phyloP scores from a whole-genome alignment of 2,113 vertebrate species.

The Myodes glareolus region DNA sequence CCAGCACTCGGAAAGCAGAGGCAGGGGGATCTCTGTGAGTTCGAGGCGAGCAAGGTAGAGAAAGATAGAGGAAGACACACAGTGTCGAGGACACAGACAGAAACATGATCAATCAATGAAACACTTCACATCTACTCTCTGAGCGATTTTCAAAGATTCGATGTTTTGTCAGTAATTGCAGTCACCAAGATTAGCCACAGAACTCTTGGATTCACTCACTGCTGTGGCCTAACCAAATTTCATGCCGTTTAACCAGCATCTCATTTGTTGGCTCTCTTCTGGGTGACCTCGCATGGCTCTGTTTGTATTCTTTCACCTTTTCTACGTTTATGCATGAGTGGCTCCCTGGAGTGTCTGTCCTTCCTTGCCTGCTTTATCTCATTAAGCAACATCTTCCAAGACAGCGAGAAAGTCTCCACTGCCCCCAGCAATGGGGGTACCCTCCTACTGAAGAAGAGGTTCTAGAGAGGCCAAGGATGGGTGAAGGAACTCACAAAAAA shows the following conservation, averaged over 20 bases:
- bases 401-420: not conserved
- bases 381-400: not conserved
- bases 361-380: not conserved
- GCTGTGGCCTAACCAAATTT: not conserved
- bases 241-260: not conserved
- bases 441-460: not conserved
- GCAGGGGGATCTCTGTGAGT: too few relatives aligned
- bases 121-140: not conserved
- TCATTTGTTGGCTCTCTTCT: too few relatives aligned
- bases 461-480: not conserved
- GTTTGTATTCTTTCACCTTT: not conserved
- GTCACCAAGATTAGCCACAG: not conserved
- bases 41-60: too few relatives aligned
- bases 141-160: not conserved
- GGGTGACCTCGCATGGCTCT: too few relatives aligned
- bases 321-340: not conserved
- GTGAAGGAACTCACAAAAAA: rapidly evolving
- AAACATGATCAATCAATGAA: not conserved
- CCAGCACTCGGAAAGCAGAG: too few relatives aligned
- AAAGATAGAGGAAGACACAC: not conserved
- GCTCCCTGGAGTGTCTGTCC: rapidly evolving
- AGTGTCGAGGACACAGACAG: not conserved
- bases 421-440: too few relatives aligned
- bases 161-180: not conserved
- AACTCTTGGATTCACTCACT: not conserved